Evolutionary conservation across 23 tunicate genomes (phyloP).

Genomic region (Oikopleura albicans): DNA sequence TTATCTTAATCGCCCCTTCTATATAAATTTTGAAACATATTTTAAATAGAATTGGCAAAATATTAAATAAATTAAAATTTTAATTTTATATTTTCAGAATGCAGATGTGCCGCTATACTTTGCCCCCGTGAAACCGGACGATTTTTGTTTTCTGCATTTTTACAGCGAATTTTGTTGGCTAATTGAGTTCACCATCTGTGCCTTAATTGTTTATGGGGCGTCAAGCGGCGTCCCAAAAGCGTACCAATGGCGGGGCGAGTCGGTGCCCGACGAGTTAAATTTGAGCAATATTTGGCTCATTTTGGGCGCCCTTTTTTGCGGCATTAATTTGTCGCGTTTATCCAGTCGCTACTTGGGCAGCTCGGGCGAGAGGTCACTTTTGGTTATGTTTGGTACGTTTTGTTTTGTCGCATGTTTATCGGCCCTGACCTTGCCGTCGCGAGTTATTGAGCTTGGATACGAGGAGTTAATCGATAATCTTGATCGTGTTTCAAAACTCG

Average conservation of each 20-base stretch:
- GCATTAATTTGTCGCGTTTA: neutral
- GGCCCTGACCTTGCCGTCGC: neutral
- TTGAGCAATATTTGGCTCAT: neutral
- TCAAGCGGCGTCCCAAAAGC: neutral
- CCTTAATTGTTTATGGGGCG: neutral
- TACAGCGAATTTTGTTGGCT: neutral
- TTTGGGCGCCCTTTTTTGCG: neutral
- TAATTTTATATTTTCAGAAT: neutral
- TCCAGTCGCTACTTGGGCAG: neutral
- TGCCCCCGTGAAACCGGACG: neutral
- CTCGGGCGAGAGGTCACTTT: neutral
- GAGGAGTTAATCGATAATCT: neutral
- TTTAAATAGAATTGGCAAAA: too few species aligned
- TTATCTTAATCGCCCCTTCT: too few species aligned
- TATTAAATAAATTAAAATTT: too few species aligned
- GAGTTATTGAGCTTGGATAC: neutral
- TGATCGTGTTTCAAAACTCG: neutral
- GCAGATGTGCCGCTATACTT: neutral
- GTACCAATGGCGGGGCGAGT: neutral
- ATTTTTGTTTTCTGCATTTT: neutral
- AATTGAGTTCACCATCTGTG: neutral
- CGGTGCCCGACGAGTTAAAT: neutral
- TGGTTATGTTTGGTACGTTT: neutral
- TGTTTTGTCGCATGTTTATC: neutral
- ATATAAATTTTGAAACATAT: neutral